Conservation (phyloP, 1,140 invertebrate genomes). For the Drosophila rhopaloa region DNA sequence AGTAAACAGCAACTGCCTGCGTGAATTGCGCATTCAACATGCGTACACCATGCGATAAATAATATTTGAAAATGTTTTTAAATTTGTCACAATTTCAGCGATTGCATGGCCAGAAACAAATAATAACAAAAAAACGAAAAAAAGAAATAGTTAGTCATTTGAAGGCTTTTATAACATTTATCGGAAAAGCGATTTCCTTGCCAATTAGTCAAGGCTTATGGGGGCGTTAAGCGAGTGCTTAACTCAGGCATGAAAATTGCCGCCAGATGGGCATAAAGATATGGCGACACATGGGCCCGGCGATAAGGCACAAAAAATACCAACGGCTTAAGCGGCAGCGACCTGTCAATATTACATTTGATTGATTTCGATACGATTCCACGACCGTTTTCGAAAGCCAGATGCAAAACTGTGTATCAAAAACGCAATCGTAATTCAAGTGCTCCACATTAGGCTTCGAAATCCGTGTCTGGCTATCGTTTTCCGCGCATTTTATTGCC, state of each 20-base stretch:
- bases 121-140: neutral
- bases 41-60: slow-evolving; percentile 64
- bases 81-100: slow-evolving; percentile 63
- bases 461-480: slow-evolving; percentile 54
- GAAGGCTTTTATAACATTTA: slow-evolving; percentile 48
- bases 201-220: slow-evolving; percentile 79
- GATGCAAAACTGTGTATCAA: slow-evolving; percentile 12
- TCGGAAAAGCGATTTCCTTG: slow-evolving; percentile 64
- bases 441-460: slow-evolving; percentile 35
- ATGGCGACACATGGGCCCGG: slow-evolving; percentile 43
- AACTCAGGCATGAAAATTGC: slow-evolving; percentile 48
- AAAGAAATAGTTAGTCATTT: slow-evolving; percentile 1
- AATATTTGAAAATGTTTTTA: slow-evolving; percentile 56
- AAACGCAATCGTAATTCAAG: slow-evolving; percentile 38
- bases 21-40: slow-evolving; percentile 70
- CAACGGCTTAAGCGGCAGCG: slow-evolving; percentile 51
- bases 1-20: slow-evolving; percentile 35
- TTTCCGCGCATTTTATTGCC: slow-evolving; percentile 59
- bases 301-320: slow-evolving; percentile 58
- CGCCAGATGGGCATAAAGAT: slow-evolving; percentile 69
- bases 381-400: slow-evolving; percentile 25
- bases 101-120: slow-evolving; percentile 48
- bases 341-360: slow-evolving; percentile 71
- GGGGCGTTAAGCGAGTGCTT: slow-evolving; percentile 56
- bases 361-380: slow-evolving; percentile 58